Conservation (phyloP, 2,113 vertebrate species). For the Lampris incognitus region DNA sequence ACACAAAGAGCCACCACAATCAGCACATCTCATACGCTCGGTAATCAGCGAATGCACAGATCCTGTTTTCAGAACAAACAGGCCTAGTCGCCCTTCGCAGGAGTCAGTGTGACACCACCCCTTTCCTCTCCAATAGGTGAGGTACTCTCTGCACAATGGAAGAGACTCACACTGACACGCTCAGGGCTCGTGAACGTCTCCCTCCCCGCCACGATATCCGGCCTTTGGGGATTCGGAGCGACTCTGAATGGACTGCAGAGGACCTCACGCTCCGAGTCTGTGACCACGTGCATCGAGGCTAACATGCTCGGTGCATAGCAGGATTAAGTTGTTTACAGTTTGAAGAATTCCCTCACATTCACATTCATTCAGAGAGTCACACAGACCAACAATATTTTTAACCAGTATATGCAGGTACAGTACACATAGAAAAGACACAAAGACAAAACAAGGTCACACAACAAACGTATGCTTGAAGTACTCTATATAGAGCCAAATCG, state of each 20-base stretch:
- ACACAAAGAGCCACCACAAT: background rate
- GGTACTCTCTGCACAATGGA: constrained; percentile 20
- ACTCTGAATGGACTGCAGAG: too few species aligned
- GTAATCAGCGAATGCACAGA: constrained; percentile 21
- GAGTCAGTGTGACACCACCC: constrained; percentile 37
- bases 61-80: constrained; percentile 71
- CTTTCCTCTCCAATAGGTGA: constrained; percentile 30
- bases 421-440: background rate
- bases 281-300: too few species aligned
- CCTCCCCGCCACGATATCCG: too few species aligned
- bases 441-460: background rate
- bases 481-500: background rate
- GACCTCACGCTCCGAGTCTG: too few species aligned
- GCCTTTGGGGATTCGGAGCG: too few species aligned
- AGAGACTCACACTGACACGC: constrained; percentile 17
- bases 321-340: too few species aligned
- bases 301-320: too few species aligned
- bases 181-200: too few species aligned
- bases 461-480: background rate
- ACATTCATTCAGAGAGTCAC: background rate
- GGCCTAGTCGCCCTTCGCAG: background rate
- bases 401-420: background rate
- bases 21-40: constrained; percentile 10
- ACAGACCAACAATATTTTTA: background rate
- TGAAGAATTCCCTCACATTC: too few species aligned